These are phyloP conservation scores for Sarcophaga carnaria DNA, from an alignment of 2,888 invertebrate species.

Conservation along the genomic window DNA sequence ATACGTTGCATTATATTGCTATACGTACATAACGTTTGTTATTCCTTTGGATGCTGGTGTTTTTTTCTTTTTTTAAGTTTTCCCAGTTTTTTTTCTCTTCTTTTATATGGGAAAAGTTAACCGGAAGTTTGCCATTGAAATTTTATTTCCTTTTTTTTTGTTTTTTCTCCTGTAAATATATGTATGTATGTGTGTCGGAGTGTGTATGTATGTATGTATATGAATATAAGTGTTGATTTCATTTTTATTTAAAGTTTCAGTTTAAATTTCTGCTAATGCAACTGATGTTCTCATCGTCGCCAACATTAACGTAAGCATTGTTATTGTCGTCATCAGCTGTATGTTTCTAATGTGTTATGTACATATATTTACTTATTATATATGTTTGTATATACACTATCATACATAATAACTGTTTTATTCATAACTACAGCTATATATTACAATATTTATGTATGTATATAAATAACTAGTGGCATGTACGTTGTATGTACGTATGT, in stretches of 20 bases:
- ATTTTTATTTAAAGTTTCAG: slow-evolving; percentile 27
- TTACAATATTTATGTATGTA: not conserved
- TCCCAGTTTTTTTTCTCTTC: not conserved
- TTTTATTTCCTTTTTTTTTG: not conserved
- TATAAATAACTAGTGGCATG: too few relatives aligned
- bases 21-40: slow-evolving; percentile 14
- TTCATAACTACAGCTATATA: not conserved
- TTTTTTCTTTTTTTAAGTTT: not conserved
- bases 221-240: slow-evolving; percentile 5
- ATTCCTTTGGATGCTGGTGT: slow-evolving; percentile 6
- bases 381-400: not conserved
- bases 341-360: not conserved
- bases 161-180: not conserved
- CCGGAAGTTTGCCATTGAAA: slow-evolving; percentile 69
- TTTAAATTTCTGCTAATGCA: slow-evolving; percentile 10
- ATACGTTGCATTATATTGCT: slow-evolving; percentile 21
- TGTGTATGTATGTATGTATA: not conserved
- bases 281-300: slow-evolving; percentile 24
- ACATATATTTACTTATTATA: slow-evolving; percentile 17
- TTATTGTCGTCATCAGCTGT: slow-evolving; percentile 36
- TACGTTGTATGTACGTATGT: too few relatives aligned
- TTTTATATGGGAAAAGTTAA: slow-evolving; percentile 34
- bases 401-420: not conserved
- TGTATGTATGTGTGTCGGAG: not conserved
- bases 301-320: not conserved